A percentile compares a stretch with the other conserved stretches of the same genome.
These are phyloP conservation scores for Rachycentron canadum DNA, from an alignment of 2,797 vertebrate species.

Conservation along the genomic window DNA sequence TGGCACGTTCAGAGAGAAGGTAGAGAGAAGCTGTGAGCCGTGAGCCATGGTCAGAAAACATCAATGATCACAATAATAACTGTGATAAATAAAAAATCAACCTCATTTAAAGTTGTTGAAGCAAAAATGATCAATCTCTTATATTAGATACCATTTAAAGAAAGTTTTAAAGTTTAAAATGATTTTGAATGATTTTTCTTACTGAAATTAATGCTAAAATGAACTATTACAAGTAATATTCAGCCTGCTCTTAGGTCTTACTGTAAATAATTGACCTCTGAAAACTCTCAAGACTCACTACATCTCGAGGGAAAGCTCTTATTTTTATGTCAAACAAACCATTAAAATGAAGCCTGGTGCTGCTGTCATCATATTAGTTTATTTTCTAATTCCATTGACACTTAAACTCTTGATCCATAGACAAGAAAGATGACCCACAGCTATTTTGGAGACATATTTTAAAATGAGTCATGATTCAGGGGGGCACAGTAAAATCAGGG, in stretches of 20 bases:
- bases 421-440: conserved; percentile 19
- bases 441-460: conserved; percentile 36
- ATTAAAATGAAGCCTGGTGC: conserved; percentile 21
- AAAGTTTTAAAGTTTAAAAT: conserved; percentile 9
- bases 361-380: conserved; percentile 27
- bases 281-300: not conserved
- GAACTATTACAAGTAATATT: conserved; percentile 3
- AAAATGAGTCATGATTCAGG: conserved; percentile 39
- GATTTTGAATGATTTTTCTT: not conserved
- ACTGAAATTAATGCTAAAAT: conserved; percentile 6
- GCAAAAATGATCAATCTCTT: conserved; percentile 7
- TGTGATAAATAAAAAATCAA: conserved; percentile 26
- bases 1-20: conserved; percentile 31
- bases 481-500: conserved; percentile 18
- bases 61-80: conserved; percentile 15
- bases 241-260: conserved; percentile 20
- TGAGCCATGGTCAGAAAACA: conserved; percentile 24
- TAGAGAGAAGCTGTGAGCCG: conserved; percentile 2
- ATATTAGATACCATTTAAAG: conserved; percentile 5
- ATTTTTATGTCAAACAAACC: conserved; percentile 27
- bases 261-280: conserved; percentile 34
- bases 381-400: conserved; percentile 23
- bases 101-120: not conserved
- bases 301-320: conserved; percentile 17
- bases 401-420: not conserved